Evolutionary conservation across 2,113 vertebrate species (phyloP).

Genomic region (human (Homo sapiens)): GRCh38 chr5:25136001-25136500

Average conservation of each 20-base stretch:
- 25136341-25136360: neutral
- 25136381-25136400: neutral
- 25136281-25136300: neutral
- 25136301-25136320: neutral
- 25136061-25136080: too few relatives aligned
- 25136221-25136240: neutral
- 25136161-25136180: too few relatives aligned
- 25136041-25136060: too few relatives aligned
- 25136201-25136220: neutral
- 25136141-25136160: too few relatives aligned
- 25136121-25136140: too few relatives aligned
- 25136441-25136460: neutral
- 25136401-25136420: neutral
- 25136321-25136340: neutral
- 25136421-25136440: neutral
- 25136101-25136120: too few relatives aligned
- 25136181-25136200: neutral
- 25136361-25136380: neutral
- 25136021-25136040: too few relatives aligned
- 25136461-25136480: constrained; percentile 36
- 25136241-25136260: neutral
- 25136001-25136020: too few relatives aligned
- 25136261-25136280: neutral
- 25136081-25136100: too few relatives aligned
- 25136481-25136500: neutral